Percentiles rank a stretch among this genome's conserved stretches.
Conservation (phyloP, 1,140 invertebrate genomes). For the Danaus plexippus region DNA sequence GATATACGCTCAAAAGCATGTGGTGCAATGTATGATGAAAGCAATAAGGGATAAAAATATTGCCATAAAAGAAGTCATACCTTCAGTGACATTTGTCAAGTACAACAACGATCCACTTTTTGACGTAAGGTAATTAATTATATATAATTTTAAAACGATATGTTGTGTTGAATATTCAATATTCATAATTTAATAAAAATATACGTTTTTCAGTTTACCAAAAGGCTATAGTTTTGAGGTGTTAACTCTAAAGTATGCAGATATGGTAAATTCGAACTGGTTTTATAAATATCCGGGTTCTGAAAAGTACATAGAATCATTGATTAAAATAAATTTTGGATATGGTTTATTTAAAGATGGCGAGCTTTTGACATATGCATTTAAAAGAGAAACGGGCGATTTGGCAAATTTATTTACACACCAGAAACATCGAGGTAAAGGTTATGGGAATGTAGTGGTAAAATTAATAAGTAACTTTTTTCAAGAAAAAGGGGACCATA, state of each 20-base stretch:
- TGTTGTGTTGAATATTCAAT: no score
- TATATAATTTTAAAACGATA: background rate
- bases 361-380: conserved; percentile 31
- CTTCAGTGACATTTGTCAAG: conserved; percentile 23
- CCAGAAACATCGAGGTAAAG: conserved; percentile 35
- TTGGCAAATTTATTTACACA: conserved; percentile 34
- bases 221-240: conserved; percentile 23
- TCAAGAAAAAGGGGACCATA: conserved; percentile 25
- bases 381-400: conserved; percentile 34
- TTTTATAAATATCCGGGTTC: conserved; percentile 31
- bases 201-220: conserved; percentile 29
- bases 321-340: conserved; percentile 31
- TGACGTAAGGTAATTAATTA: conserved; percentile 27
- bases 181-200: no score
- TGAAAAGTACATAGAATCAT: conserved; percentile 27
- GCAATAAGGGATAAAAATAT: conserved; percentile 19
- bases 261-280: conserved; percentile 27
- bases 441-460: conserved; percentile 30
- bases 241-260: conserved; percentile 24
- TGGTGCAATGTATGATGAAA: conserved; percentile 21
- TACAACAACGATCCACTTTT: conserved; percentile 23
- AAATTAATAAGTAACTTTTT: conserved; percentile 34
- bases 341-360: conserved; percentile 32
- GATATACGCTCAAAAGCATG: conserved; percentile 25
- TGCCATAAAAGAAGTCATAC: conserved; percentile 7